Percentiles rank a stretch among this genome's conserved stretches.
Conservation (phyloP, 2,797 vertebrate species). For the Dicrostonyx torquatus region DNA sequence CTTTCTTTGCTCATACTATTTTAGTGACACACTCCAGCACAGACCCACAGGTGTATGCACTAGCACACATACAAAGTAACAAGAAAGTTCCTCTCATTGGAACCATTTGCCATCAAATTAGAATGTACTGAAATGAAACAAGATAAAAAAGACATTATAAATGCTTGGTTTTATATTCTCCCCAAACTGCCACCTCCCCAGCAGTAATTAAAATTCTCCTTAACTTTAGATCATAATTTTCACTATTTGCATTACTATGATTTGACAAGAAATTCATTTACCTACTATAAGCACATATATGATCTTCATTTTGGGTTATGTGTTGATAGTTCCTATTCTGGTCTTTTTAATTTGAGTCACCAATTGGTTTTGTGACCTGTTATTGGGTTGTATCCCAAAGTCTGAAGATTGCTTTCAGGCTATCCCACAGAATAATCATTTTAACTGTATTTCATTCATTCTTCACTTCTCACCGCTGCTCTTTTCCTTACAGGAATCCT, state of each 20-base stretch:
- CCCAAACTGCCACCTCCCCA: neutral
- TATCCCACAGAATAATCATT: neutral
- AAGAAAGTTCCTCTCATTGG: neutral
- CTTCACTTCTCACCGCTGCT: neutral
- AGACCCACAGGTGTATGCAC: neutral
- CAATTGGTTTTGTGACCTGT: neutral
- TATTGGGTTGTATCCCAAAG: neutral
- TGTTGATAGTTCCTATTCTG: neutral
- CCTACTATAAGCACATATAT: neutral
- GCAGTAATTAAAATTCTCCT: neutral
- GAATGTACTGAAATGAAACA: neutral
- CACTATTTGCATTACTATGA: conserved; percentile 7
- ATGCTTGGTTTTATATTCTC: neutral
- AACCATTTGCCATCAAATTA: conserved; percentile 30
- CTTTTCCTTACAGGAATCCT: neutral
- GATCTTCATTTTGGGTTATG: neutral
- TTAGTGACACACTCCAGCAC: neutral
- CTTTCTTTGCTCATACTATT: neutral
- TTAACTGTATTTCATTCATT: neutral
- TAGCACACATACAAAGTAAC: neutral
- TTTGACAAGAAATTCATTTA: conserved; percentile 9
- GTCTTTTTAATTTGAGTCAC: neutral
- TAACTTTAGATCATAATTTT: conserved; percentile 23
- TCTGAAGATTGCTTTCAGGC: neutral
- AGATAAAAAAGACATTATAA: neutral